Evolutionary conservation across 2,113 vertebrate species (phyloP).

Genomic region (Dasyurus viverrinus): DNA sequence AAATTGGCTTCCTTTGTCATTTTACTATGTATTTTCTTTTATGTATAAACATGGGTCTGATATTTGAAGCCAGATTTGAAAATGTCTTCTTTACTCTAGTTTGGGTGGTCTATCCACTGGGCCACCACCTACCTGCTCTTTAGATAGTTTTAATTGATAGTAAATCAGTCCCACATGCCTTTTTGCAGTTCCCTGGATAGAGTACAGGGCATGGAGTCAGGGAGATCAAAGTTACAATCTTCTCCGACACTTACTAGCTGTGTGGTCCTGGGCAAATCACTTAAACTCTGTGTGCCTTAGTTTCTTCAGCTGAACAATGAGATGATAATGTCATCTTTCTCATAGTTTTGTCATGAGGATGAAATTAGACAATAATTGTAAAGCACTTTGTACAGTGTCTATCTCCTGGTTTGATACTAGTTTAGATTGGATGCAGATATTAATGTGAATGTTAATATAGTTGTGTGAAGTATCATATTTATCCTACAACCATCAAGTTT

Average conservation of each 20-base stretch:
- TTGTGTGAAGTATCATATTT: not conserved
- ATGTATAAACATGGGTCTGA: too few relatives aligned
- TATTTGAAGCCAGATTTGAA: not conserved
- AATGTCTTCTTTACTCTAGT: not conserved
- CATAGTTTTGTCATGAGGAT: not conserved
- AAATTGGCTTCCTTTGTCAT: too few relatives aligned
- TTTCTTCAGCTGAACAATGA: not conserved
- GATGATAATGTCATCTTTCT: not conserved
- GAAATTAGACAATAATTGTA: not conserved
- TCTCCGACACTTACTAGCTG: not conserved
- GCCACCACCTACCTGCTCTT: not conserved
- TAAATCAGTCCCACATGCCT: not conserved
- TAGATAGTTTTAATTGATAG: not conserved
- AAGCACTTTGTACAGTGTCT: too few relatives aligned
- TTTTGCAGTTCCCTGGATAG: not conserved
- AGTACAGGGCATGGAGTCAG: not conserved
- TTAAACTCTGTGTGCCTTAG: not conserved
- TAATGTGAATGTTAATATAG: not conserved
- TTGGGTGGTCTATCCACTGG: not conserved
- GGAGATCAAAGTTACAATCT: not conserved
- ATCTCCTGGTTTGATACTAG: too few relatives aligned
- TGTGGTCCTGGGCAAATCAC: not conserved
- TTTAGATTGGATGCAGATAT: not conserved
- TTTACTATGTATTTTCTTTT: too few relatives aligned
- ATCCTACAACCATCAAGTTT: not conserved